A percentile compares a stretch with the other conserved stretches of the same genome.
phyloP scores from a whole-genome alignment of 2,113 vertebrate species.

The Psettodes erumei region DNA sequence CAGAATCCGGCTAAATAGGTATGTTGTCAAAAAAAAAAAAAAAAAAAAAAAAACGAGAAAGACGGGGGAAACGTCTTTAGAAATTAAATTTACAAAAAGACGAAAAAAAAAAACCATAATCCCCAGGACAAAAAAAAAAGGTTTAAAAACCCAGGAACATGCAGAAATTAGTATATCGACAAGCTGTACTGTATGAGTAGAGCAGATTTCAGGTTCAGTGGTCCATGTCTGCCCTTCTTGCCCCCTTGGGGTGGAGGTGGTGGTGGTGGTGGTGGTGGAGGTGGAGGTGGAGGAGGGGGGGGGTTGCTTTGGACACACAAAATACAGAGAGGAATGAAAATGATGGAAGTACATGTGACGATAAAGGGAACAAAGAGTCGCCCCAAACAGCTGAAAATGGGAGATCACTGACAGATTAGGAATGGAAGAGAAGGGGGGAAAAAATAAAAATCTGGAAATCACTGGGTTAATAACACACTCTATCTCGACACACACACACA shows the following conservation, averaged over 20 bases:
- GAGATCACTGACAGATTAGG: slow-evolving; percentile 78
- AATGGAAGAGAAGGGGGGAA: slow-evolving; percentile 61
- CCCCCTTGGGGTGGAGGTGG: slow-evolving; percentile 39
- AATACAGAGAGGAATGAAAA: slow-evolving; percentile 67
- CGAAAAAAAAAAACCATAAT: not conserved
- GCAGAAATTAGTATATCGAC: slow-evolving; percentile 56
- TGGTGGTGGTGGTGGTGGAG: too few species aligned
- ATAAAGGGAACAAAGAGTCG: slow-evolving; percentile 75
- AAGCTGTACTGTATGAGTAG: slow-evolving; percentile 48
- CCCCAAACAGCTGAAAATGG: slow-evolving; percentile 69
- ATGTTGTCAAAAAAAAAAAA: slow-evolving; percentile 7
- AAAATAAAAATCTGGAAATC: slow-evolving; percentile 58
- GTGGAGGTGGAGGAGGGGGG: not conserved
- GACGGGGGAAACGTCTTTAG: slow-evolving; percentile 10
- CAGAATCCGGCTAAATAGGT: slow-evolving; percentile 20
- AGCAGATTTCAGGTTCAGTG: slow-evolving; percentile 70
- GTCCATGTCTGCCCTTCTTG: slow-evolving; percentile 67
- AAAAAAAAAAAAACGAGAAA: too few species aligned
- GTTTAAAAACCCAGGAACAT: slow-evolving; percentile 41
- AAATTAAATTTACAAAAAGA: too few species aligned
- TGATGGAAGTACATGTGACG: slow-evolving; percentile 70
- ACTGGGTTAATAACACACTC: slow-evolving; percentile 74
- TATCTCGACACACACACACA: slow-evolving; percentile 44
- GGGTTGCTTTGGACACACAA: slow-evolving; percentile 68
- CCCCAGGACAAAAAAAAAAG: slow-evolving; percentile 6